Evolutionary conservation across 2,113 vertebrate genomes (phyloP).

Genomic region (Leucopsar rothschildi): DNA sequence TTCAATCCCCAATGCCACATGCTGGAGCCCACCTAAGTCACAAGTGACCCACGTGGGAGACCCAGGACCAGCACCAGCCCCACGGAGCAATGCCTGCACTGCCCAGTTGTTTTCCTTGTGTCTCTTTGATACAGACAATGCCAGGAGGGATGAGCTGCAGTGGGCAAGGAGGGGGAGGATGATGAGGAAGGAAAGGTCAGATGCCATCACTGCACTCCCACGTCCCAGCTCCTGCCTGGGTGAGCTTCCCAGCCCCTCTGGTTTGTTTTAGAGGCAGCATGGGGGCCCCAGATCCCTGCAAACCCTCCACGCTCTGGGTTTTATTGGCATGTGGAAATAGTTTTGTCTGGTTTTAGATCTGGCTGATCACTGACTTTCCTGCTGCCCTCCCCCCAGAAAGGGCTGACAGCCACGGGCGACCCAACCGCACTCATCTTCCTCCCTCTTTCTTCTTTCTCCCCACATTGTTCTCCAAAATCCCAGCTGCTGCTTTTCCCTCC

Average conservation of each 20-base stretch:
- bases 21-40: not conserved
- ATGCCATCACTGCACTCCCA: not conserved
- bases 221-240: not conserved
- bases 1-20: rapidly evolving
- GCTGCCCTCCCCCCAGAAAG: not conserved
- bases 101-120: not conserved
- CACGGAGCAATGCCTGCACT: not conserved
- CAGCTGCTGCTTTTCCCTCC: not conserved
- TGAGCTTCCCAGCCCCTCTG: conserved; percentile 6
- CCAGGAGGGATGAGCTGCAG: not conserved
- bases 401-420: not conserved
- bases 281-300: not conserved
- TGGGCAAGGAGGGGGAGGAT: not conserved
- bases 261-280: conserved; percentile 5
- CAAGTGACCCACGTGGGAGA: not conserved
- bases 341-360: conserved; percentile 38
- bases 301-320: not conserved
- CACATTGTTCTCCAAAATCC: not conserved
- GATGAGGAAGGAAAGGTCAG: not conserved
- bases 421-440: not conserved
- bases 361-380: not conserved
- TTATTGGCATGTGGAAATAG: conserved; percentile 46
- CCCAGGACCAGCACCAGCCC: not conserved
- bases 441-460: not conserved
- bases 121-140: not conserved